A percentile compares a stretch with the other conserved stretches of the same genome.
Evolutionary conservation across 2,113 vertebrate genomes (phyloP).

Genomic region (Lepus europaeus): DNA sequence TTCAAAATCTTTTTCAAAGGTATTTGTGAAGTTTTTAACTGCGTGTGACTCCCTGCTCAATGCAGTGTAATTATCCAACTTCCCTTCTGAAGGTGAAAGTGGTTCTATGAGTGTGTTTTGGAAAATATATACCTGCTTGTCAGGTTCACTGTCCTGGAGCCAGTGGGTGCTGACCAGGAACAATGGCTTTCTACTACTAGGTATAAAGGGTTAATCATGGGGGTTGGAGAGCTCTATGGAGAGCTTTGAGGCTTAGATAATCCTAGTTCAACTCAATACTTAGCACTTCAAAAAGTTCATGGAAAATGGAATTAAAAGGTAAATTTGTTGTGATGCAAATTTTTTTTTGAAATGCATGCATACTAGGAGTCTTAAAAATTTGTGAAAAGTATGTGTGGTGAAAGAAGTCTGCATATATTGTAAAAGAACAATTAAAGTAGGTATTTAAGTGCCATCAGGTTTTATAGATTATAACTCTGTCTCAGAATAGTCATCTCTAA

Average conservation of each 20-base stretch:
- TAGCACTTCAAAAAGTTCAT: neutral
- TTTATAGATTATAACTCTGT: neutral
- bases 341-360: too few relatives aligned
- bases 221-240: neutral
- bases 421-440: neutral
- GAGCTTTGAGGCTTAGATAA: neutral
- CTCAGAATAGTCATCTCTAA: neutral
- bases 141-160: neutral
- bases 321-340: too few relatives aligned
- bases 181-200: neutral
- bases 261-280: neutral
- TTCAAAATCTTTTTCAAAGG: slow-evolving; percentile 21
- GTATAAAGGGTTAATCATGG: neutral
- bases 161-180: neutral
- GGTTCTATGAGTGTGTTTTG: slow-evolving; percentile 17
- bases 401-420: neutral
- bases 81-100: slow-evolving; percentile 55
- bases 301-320: too few relatives aligned
- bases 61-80: neutral
- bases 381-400: too few relatives aligned
- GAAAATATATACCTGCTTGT: neutral
- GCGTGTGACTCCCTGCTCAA: neutral
- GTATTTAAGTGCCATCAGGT: neutral
- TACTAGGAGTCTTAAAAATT: too few relatives aligned
- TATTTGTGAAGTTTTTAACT: neutral